Percentiles rank a stretch among this genome's conserved stretches.
Conservation (phyloP, 1,140 invertebrate genomes). For the Diachasmimorpha longicaudata region DNA sequence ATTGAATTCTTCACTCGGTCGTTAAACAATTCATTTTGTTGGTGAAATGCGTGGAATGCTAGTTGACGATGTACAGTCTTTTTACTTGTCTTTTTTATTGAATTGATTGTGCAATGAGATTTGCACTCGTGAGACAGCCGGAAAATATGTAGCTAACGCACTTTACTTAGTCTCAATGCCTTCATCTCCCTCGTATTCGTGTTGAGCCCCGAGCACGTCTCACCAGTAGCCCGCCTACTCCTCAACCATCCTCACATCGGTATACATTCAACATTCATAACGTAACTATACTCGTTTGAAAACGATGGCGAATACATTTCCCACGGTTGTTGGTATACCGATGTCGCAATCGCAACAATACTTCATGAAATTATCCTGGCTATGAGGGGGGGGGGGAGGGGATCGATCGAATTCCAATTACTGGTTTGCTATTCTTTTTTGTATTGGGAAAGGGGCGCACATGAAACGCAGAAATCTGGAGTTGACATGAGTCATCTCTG, state of each 20-base stretch:
- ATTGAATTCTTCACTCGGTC: too few species aligned
- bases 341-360: slow-evolving; percentile 54
- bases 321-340: slow-evolving; percentile 42
- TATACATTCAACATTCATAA: slow-evolving; percentile 4
- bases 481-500: too few species aligned
- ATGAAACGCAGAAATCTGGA: too few species aligned
- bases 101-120: neutral
- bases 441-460: neutral
- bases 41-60: neutral
- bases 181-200: neutral
- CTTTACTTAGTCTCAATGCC: neutral
- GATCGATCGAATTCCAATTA: slow-evolving; percentile 44
- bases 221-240: neutral
- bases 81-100: neutral
- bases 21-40: neutral
- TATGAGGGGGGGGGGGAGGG: slow-evolving; percentile 8
- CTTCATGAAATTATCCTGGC: slow-evolving; percentile 35
- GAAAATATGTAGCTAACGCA: slow-evolving; percentile 1
- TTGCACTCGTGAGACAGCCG: neutral
- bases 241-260: neutral
- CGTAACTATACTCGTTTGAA: neutral
- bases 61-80: neutral
- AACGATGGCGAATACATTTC: slow-evolving; percentile 36
- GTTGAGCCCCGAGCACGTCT: neutral
- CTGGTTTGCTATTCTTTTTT: slow-evolving; percentile 17